Evolutionary conservation across 2,113 vertebrate genomes (phyloP), one percentile per base, ranked within the genome.

Genomic region (Sapayoa aenigma): DNA sequence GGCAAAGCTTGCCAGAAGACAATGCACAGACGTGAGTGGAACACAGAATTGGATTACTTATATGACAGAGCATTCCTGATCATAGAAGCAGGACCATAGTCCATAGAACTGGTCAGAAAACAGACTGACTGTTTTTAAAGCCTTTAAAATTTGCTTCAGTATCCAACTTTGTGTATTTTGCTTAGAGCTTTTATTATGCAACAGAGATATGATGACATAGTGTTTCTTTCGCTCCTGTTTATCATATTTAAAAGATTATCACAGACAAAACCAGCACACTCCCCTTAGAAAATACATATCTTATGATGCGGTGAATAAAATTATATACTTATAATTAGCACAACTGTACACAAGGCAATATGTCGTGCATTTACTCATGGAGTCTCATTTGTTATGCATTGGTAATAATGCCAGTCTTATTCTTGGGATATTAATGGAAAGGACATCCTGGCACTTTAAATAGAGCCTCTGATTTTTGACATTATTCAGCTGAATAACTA

Each of bases 351-450:
- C 3, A 65, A 37, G 63, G 30, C 24, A 91, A 82, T 80, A 65
- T 66, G 27, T 56, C 66, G 86, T 90, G 33, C 41, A 71, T 55
- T 93, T 90, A 91, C 39, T 37, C 42, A 50, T 65, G 86, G 81
- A 78, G 41, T 94, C 39, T 95, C 90, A 92, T 96, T 91, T 66
- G 30, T 92, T 94, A 94, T 93, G 82, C 83, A 75, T 84, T 97
- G 92, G 84, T 95, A 94, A 96, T 94, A 96, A 91, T 96, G 89
- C 58, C 94, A 96, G 73, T 84, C 87, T 97, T 82, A 95, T 97
- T 97, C 91, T 58, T 94, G 56, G 91, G 93, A 94, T 95, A 96
- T 96, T 98, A 97, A 97, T 89, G 84, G 94, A 95, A 89, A 96
- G 82, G 85, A 44, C 53, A 87, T n/a, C 55, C 49, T 93, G 87